These are phyloP conservation scores for Trialeurodes vaporariorum DNA, from an alignment of 1,140 invertebrate genomes.

Conservation along the genomic window DNA sequence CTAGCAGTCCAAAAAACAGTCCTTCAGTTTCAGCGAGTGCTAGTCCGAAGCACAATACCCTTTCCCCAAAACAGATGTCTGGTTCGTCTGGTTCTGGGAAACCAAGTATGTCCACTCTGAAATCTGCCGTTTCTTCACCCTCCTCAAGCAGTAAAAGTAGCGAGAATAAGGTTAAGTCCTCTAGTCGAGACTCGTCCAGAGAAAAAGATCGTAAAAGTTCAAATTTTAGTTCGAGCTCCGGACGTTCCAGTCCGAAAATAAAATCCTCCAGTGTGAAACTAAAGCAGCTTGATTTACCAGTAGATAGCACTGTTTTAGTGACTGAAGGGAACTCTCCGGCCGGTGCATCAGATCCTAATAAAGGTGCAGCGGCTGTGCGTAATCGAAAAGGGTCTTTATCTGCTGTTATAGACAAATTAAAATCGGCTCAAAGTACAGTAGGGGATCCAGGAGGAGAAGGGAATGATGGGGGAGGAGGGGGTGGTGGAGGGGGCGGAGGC, in stretches of 20 bases:
- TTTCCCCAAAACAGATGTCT: slow-evolving; percentile 59
- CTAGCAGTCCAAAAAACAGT: slow-evolving; percentile 24
- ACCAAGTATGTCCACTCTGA: slow-evolving; percentile 76
- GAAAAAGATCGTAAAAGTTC: slow-evolving; percentile 32
- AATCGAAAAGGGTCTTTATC: slow-evolving; percentile 66
- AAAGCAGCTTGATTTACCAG: slow-evolving; percentile 50
- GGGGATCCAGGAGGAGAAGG: slow-evolving; percentile 29
- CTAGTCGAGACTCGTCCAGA: slow-evolving; percentile 38
- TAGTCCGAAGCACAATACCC: slow-evolving; percentile 59
- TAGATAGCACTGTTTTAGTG: slow-evolving; percentile 16
- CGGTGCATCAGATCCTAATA: slow-evolving; percentile 4
- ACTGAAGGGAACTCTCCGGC: slow-evolving; percentile 11
- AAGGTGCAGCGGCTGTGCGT: slow-evolving; percentile 39
- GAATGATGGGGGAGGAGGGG: slow-evolving; percentile 26
- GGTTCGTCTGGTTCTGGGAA: slow-evolving; percentile 62
- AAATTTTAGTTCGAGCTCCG: slow-evolving; percentile 39
- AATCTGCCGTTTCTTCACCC: slow-evolving; percentile 57
- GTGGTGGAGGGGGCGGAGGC: slow-evolving; percentile 23
- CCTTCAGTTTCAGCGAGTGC: slow-evolving; percentile 16
- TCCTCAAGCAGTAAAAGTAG: slow-evolving; percentile 35
- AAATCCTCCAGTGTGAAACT: slow-evolving; percentile 51
- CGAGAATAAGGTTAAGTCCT: slow-evolving; percentile 34
- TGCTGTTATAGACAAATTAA: slow-evolving; percentile 76
- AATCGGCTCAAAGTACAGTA: slow-evolving; percentile 52
- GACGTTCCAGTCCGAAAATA: slow-evolving; percentile 49